phyloP scores from a whole-genome alignment of 2,888 invertebrate genomes.

The Tenthredo amoena region DNA sequence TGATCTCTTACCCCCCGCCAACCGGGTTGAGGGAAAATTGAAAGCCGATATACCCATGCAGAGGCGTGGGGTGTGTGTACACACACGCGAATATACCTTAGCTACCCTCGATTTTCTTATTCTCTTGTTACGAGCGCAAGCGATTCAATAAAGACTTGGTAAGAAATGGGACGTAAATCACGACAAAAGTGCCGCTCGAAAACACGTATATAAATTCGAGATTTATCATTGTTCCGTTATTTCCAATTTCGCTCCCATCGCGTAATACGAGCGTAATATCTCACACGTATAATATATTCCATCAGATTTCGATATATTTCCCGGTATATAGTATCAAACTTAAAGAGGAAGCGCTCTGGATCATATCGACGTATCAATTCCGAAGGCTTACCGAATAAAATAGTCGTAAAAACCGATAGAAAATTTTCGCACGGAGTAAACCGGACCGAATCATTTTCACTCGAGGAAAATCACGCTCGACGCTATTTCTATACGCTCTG shows the following conservation, averaged over 20 bases:
- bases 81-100: neutral
- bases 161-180: slow-evolving; percentile 51
- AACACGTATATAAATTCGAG: slow-evolving; percentile 50
- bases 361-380: slow-evolving; percentile 61
- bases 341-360: slow-evolving; percentile 54
- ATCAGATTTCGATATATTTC: slow-evolving; percentile 61
- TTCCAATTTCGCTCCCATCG: slow-evolving; percentile 47
- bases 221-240: slow-evolving; percentile 53
- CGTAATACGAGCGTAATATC: slow-evolving; percentile 62
- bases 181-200: slow-evolving; percentile 47
- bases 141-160: slow-evolving; percentile 48
- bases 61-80: neutral
- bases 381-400: slow-evolving; percentile 52
- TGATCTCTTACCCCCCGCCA: neutral
- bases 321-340: slow-evolving; percentile 58
- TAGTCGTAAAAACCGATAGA: slow-evolving; percentile 49
- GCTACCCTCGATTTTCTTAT: slow-evolving; percentile 26
- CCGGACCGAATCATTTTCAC: slow-evolving; percentile 46
- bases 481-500: neutral
- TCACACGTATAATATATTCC: slow-evolving; percentile 62
- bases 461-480: neutral
- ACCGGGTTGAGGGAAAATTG: neutral
- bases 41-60: slow-evolving; percentile 16
- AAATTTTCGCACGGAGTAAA: slow-evolving; percentile 28
- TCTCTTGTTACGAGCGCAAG: slow-evolving; percentile 41